Conservation (phyloP, 2,888 invertebrate genomes). For the Cryptocephalus moraei region DNA sequence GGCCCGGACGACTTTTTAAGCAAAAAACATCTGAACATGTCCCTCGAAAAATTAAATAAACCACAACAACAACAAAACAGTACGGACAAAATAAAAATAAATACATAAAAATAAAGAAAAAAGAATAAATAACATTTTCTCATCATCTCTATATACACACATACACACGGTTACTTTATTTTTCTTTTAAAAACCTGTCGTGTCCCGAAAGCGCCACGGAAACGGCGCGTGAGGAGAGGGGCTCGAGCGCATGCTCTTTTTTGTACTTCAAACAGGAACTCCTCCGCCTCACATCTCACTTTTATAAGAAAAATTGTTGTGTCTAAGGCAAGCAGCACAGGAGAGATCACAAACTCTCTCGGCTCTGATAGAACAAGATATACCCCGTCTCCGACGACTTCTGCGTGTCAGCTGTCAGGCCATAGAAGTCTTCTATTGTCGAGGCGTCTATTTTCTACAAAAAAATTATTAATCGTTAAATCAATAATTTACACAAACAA, state of each 20-base stretch:
- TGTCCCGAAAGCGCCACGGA: too few relatives aligned
- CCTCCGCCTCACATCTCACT: slow-evolving; percentile 2
- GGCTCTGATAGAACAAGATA: slow-evolving; percentile 97
- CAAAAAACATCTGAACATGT: too few relatives aligned
- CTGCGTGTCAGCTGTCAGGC: slow-evolving; percentile 95
- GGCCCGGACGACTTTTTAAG: too few relatives aligned
- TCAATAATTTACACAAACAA: too few relatives aligned
- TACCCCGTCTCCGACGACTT: slow-evolving; percentile 99
- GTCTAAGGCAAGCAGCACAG: slow-evolving; percentile 11
- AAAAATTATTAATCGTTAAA: slow-evolving; percentile 1
- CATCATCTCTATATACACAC: background rate
- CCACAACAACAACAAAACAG: background rate
- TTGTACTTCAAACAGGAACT: slow-evolving; percentile 1
- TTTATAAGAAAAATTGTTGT: background rate
- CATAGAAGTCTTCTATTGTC: slow-evolving; percentile 99
- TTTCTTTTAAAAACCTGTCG: too few relatives aligned
- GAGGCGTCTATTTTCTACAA: slow-evolving; percentile 97
- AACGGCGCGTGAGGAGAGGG: background rate
- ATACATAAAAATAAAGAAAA: background rate
- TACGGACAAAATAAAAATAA: slow-evolving; percentile 1
- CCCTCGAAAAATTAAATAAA: background rate
- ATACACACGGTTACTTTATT: background rate
- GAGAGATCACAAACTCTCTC: slow-evolving; percentile 33
- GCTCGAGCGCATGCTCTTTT: background rate
- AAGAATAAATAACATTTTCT: slow-evolving; percentile 2